These are phyloP conservation scores for Crenuchus spilurus DNA, from an alignment of 2,797 vertebrate genomes.

Conservation along the genomic window DNA sequence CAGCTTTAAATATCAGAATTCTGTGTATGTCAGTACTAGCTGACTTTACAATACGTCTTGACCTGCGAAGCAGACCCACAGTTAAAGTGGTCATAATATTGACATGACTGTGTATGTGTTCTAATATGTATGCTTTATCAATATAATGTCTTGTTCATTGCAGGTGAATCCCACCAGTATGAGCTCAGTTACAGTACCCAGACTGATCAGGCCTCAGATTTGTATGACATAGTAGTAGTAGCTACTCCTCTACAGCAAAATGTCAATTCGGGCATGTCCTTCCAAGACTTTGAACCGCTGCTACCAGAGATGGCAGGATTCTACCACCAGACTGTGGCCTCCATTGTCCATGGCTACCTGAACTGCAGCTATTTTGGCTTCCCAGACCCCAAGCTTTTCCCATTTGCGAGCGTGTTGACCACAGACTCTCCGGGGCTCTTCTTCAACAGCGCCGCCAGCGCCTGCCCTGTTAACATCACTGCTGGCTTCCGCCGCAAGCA, in stretches of 20 bases:
- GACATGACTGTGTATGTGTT: no score
- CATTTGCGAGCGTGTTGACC: slow-evolving; percentile 90
- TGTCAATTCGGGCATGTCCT: slow-evolving; percentile 80
- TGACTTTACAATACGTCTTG: no score
- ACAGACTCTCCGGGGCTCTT: slow-evolving; percentile 84
- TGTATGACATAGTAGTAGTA: slow-evolving; percentile 92
- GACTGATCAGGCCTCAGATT: slow-evolving; percentile 72
- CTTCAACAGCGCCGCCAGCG: slow-evolving; percentile 88
- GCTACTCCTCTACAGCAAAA: slow-evolving; percentile 85
- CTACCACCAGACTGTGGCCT: slow-evolving; percentile 88
- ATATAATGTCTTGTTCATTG: slow-evolving; percentile 23
- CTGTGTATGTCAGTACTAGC: slow-evolving; percentile 3
- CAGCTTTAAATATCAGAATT: not conserved
- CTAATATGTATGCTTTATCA: no score
- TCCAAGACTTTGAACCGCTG: slow-evolving; percentile 82
- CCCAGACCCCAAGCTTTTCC: slow-evolving; percentile 93
- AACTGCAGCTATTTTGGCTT: slow-evolving; percentile 96
- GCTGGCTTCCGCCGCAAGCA: slow-evolving; percentile 89
- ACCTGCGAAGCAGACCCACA: no score
- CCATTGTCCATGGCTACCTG: slow-evolving; percentile 94
- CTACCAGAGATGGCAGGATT: slow-evolving; percentile 74
- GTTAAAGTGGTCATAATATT: no score
- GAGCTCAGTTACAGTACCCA: slow-evolving; percentile 81
- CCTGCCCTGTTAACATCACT: slow-evolving; percentile 93
- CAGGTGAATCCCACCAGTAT: slow-evolving; percentile 86